These are phyloP conservation scores for Tenualosa ilisha DNA, from an alignment of 2,797 vertebrate species.

Conservation along the genomic window DNA sequence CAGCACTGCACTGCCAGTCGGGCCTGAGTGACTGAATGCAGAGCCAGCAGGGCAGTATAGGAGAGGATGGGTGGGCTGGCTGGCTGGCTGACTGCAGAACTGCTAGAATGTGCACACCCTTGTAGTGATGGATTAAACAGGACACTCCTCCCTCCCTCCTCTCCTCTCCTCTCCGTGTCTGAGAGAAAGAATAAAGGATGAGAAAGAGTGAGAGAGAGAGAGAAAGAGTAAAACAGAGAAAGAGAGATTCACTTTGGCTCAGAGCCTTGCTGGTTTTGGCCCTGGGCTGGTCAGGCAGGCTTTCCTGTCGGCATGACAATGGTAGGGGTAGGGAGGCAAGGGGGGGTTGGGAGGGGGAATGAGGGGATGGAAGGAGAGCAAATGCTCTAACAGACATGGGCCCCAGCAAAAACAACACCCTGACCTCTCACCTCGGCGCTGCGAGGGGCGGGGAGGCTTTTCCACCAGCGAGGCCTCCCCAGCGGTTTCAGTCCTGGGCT, in stretches of 20 bases:
- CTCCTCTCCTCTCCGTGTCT: slow-evolving; percentile 35
- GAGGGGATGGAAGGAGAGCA: slow-evolving; percentile 17
- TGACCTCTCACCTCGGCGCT: slow-evolving; percentile 50
- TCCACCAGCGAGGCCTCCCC: slow-evolving; percentile 42
- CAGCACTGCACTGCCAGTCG: neutral
- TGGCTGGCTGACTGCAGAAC: slow-evolving; percentile 34
- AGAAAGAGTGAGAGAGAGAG: neutral
- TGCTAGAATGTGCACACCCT: slow-evolving; percentile 26
- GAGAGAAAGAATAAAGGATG: neutral
- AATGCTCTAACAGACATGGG: slow-evolving; percentile 37
- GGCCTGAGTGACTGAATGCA: neutral
- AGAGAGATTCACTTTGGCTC: slow-evolving; percentile 52
- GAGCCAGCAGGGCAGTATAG: slow-evolving; percentile 5
- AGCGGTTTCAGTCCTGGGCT: slow-evolving; percentile 39
- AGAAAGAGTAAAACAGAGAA: slow-evolving; percentile 36
- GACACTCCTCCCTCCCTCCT: slow-evolving; percentile 41
- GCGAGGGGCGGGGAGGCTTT: slow-evolving; percentile 39
- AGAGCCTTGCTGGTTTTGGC: slow-evolving; percentile 62
- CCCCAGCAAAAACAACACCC: slow-evolving; percentile 49
- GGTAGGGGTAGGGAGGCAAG: slow-evolving; percentile 44
- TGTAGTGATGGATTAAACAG: slow-evolving; percentile 46
- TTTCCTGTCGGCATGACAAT: slow-evolving; percentile 69
- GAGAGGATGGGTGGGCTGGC: no score
- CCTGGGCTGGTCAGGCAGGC: slow-evolving; percentile 35
- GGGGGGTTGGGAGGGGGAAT: slow-evolving; percentile 36